Conservation (phyloP, 1,140 invertebrate genomes). For the Sipha flava region DNA sequence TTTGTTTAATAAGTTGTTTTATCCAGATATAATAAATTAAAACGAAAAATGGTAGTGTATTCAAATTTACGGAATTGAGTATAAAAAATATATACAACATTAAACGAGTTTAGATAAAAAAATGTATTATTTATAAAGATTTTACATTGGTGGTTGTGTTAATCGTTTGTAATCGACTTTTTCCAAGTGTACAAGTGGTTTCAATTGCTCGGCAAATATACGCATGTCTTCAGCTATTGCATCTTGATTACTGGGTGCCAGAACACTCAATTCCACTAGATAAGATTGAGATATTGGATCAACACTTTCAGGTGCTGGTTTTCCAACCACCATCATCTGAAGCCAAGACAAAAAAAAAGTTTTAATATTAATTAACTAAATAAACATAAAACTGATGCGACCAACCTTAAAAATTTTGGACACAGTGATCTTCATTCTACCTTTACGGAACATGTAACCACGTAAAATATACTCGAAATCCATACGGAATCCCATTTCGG, state of each 20-base stretch:
- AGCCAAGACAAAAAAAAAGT: not conserved
- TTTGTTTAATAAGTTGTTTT: no score
- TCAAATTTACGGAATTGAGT: no score
- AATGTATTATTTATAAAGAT: not conserved
- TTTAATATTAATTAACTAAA: not conserved
- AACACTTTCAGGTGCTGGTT: constrained; percentile 54
- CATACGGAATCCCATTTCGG: constrained; percentile 77
- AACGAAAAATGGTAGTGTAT: no score
- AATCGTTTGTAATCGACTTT: constrained; percentile 82
- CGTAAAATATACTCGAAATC: constrained; percentile 91
- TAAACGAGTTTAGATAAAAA: not conserved
- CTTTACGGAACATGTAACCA: constrained; percentile 93
- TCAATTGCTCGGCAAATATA: constrained; percentile 87
- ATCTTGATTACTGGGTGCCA: constrained; percentile 86
- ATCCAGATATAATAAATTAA: no score
- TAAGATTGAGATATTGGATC: constrained; percentile 88
- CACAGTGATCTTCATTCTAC: constrained; percentile 92
- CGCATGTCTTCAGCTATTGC: constrained; percentile 93
- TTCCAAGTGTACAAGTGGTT: constrained; percentile 80
- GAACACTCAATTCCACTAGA: constrained; percentile 87
- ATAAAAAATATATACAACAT: no score
- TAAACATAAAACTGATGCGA: not conserved
- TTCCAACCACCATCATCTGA: constrained; percentile 52
- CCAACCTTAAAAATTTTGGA: constrained; percentile 80
- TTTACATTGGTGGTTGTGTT: constrained; percentile 33